Base-by-base conservation (phyloP, 2,888 invertebrate genomes). In the Hypomecis punctinalis region DNA sequence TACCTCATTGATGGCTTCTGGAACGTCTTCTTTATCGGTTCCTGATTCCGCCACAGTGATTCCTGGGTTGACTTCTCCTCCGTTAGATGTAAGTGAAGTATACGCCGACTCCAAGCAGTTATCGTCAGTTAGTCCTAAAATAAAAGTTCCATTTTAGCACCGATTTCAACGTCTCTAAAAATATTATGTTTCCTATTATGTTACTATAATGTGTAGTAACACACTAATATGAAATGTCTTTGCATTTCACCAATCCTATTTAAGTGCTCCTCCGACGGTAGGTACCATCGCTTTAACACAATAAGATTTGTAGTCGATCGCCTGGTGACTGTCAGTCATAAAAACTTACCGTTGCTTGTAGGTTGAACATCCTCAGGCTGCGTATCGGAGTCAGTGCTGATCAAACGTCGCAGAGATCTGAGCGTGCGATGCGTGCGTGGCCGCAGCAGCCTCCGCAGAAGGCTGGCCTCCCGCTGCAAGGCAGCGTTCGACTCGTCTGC, bases 321-420 rank as follows among this genome's bases (percentile, higher is more conserved):
- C n/a, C n/a, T n/a, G n/a, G n/a, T n/a, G n/a, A n/a, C n/a, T n/a
- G n/a, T n/a, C n/a, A n/a, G n/a, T n/a, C n/a, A n/a, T n/a, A n/a
- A n/a, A n/a, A 33, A 78, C 78, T 61, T 63, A 85, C 90, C 86
- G 66, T 81, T 86, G 54, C 66, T 76, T 65, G 13, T 23, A 23
- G 23, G 59, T 54, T 78, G 78, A 56, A 67, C 76, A 49, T 87
- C 88, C 65, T 83, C 84, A 7, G 72, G 61, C 7, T 80, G 74
- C 6, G 82, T 73, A 60, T 89, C 89, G 0, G 89, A 86, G 63
- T 89, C 88, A 0, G 88, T 77, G 62, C 90, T 91, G 62, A 91
- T 78, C 35, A 91, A 73, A 6, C 90, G 83, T 9, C 88, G 85
- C 48, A 92, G 73, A 1, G 86, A 84, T 74, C 79, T 83, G 43